Percentiles rank a stretch among this genome's conserved stretches.
Evolutionary conservation across 2,113 vertebrate species (phyloP).

Genomic region (Ploceus nigricollis): DNA sequence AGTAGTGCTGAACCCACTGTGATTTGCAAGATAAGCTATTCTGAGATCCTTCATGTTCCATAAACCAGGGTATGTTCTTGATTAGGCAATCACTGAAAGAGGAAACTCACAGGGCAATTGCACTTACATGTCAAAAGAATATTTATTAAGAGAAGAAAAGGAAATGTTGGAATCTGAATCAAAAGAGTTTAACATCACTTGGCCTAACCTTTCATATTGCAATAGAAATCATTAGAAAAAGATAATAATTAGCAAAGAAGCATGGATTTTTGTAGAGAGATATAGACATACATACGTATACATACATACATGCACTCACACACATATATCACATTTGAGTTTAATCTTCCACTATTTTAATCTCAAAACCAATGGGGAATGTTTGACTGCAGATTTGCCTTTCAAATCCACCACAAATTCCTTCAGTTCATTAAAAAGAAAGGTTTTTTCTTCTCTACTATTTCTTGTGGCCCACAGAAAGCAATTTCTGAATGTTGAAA

Average conservation of each 20-base stretch:
- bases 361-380: not conserved
- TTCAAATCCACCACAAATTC: not conserved
- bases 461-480: not conserved
- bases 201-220: not conserved
- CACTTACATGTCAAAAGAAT: not conserved
- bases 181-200: not conserved
- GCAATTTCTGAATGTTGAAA: not conserved
- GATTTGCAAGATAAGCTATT: not conserved
- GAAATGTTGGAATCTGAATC: not conserved
- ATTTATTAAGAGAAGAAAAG: not conserved
- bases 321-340: not conserved
- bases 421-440: not conserved
- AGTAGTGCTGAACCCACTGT: not conserved
- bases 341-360: not conserved
- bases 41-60: not conserved
- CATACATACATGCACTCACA: too few species aligned
- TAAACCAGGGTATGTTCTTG: not conserved
- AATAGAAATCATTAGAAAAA: not conserved
- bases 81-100: not conserved
- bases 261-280: not conserved
- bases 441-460: fast-evolving
- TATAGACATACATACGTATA: not conserved
- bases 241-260: not conserved
- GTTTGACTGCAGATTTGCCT: not conserved
- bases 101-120: not conserved